Base-by-base conservation (phyloP, 2,888 invertebrate genomes). In the Ditula angustiorana region DNA sequence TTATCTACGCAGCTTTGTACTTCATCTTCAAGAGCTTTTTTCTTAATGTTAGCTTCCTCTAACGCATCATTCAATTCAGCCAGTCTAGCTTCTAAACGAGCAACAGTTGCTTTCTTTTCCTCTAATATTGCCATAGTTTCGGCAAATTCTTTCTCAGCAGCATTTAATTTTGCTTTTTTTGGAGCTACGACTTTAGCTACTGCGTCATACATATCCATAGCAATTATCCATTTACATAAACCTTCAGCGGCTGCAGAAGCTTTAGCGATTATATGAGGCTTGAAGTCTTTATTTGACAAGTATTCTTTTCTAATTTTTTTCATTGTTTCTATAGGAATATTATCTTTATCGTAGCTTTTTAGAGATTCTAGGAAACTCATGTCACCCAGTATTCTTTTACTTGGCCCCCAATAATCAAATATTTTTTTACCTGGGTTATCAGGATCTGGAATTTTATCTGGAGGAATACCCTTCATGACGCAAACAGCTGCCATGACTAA, bases 171-270 rank as follows among this genome's bases (percentile, higher is more conserved):
- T 7, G 95, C 96, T 81, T 97, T 97, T 86, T 98, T 98, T 0
- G 98, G 98, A 8, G 96, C 97, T 8, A 97, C 96, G 47, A 95
- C 94, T 88, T 96, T 97, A 50, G 96, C 96, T 1, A 97, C 96
- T 50, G 95, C 95, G 80, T 98, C 97, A 80, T 98, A 98, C 87
- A 96, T 95, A 78, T 98, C 97, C 95, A 98, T 96, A 0, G 98
- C 98, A 70, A 96, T 94, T 56, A 98, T 96, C 98, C 98, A 98
- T 81, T 97, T 96, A 82, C 97, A 98, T 41, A 97, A 91, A 57
- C 98, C 98, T 90, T 99, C 98, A 21, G 98, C 99, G 2, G 99
- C 99, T 69, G 97, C 96, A 0, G 98, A 99, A 0, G 98, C 98
- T 86, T 97, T 97, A 11, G 96, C 96, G 60, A 97, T 96, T 61